phyloP scores from a whole-genome alignment of 2,797 vertebrate genomes.

The Gephyroberyx darwinii region DNA sequence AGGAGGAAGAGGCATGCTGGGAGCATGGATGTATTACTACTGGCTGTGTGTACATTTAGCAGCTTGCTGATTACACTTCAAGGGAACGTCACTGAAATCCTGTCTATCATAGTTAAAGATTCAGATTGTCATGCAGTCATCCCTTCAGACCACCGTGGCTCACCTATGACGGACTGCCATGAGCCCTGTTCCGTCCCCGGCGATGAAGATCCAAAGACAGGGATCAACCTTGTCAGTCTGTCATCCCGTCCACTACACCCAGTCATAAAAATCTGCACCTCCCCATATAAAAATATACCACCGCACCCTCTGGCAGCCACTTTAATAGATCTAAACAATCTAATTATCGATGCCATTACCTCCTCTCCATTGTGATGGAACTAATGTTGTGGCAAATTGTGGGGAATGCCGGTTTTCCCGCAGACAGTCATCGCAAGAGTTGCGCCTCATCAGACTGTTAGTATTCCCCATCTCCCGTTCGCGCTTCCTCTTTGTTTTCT shows the following conservation, averaged over 20 bases:
- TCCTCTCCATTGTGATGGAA: constrained; percentile 63
- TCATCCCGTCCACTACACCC: constrained; percentile 8
- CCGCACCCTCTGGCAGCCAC: constrained; percentile 46
- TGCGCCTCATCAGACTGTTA: constrained; percentile 60
- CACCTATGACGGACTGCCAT: constrained; percentile 18
- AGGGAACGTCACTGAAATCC: constrained; percentile 1
- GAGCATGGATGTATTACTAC: constrained; percentile 37
- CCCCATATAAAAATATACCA: constrained; percentile 34
- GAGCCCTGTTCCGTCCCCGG: constrained; percentile 13
- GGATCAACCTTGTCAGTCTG: background rate
- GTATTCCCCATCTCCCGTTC: constrained; percentile 35
- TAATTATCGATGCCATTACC: constrained; percentile 75
- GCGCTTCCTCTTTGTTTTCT: constrained; percentile 38
- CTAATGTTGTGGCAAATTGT: constrained; percentile 77
- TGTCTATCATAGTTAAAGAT: constrained; percentile 26
- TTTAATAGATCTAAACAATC: constrained; percentile 69
- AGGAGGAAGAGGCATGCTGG: constrained; percentile 17
- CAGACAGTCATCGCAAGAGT: constrained; percentile 58
- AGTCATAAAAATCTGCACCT: constrained; percentile 34
- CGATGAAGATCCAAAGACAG: constrained; percentile 8
- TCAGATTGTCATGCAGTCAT: constrained; percentile 34
- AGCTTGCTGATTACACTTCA: constrained; percentile 14
- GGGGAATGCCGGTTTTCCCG: constrained; percentile 56
- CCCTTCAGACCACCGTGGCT: constrained; percentile 33
- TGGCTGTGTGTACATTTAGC: constrained; percentile 5